Conservation (phyloP, 2,113 vertebrate species). For the Hemiprocne comata region DNA sequence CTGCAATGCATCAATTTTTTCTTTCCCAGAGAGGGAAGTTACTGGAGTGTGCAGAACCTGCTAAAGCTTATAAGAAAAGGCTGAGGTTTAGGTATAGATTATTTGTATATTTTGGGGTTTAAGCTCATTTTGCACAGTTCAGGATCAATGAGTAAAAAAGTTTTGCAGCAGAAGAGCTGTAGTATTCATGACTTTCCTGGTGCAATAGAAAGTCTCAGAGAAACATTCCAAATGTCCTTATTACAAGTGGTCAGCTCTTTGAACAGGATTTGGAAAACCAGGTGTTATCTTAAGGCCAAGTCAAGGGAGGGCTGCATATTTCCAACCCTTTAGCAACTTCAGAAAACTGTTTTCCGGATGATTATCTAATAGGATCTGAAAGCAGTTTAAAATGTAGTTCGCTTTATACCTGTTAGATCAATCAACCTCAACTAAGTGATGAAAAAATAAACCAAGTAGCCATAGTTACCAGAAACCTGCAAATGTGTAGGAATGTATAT, state of each 20-base stretch:
- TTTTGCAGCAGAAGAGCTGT: neutral
- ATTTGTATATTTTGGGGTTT: neutral
- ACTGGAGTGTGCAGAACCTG: neutral
- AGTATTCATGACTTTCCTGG: neutral
- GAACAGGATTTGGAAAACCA: neutral
- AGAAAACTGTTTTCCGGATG: neutral
- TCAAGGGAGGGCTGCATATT: neutral
- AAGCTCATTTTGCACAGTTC: neutral
- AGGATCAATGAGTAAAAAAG: neutral
- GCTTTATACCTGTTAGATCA: neutral
- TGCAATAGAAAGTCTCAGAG: neutral
- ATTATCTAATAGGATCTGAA: neutral
- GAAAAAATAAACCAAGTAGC: neutral
- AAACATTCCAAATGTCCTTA: neutral
- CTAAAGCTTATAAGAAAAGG: neutral
- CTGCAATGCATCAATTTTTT: slow-evolving; percentile 19
- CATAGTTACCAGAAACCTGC: neutral
- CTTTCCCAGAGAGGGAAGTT: neutral
- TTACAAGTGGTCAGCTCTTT: neutral
- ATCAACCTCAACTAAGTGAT: neutral
- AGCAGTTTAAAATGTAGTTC: neutral
- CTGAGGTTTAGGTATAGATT: neutral
- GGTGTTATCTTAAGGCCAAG: neutral
- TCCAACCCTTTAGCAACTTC: neutral
- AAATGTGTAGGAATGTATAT: neutral